These are phyloP conservation scores for Hyperoplus immaculatus DNA, from an alignment of 2,797 vertebrate species.

Conservation along the genomic window DNA sequence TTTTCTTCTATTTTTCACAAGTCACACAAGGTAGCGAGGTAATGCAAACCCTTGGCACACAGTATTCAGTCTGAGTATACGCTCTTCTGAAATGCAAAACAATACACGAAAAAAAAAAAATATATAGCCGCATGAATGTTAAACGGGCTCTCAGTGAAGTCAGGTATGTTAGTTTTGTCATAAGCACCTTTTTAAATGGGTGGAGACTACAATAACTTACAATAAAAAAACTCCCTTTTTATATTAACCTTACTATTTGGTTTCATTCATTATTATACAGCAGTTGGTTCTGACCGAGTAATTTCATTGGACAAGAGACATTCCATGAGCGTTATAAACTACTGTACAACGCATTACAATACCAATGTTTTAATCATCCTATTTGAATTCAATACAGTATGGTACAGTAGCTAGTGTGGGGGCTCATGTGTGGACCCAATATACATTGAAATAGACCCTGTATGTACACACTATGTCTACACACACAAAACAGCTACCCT, in stretches of 20 bases:
- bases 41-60: slow-evolving; percentile 45
- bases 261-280: too few relatives aligned
- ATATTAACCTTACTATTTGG: too few relatives aligned
- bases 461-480: slow-evolving; percentile 23
- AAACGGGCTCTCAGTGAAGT: not conserved
- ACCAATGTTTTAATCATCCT: not conserved
- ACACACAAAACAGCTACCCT: too few relatives aligned
- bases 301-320: too few relatives aligned
- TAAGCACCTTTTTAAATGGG: slow-evolving; percentile 41
- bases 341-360: too few relatives aligned
- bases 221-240: not conserved
- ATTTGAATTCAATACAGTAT: slow-evolving; percentile 35
- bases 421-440: slow-evolving; percentile 29
- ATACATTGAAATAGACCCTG: slow-evolving; percentile 38
- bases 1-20: slow-evolving; percentile 17
- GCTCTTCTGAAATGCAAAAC: slow-evolving; percentile 54
- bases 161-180: slow-evolving; percentile 38
- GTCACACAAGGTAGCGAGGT: slow-evolving; percentile 42
- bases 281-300: too few relatives aligned
- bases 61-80: slow-evolving; percentile 40
- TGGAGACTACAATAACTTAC: slow-evolving; percentile 9
- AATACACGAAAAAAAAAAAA: slow-evolving; percentile 16
- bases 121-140: slow-evolving; percentile 16
- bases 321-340: too few relatives aligned
- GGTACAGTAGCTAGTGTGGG: not conserved